A percentile compares a stretch with the other conserved stretches of the same genome.
phyloP scores from a whole-genome alignment of 2,113 vertebrate genomes.

The Malurus cyaneus region DNA sequence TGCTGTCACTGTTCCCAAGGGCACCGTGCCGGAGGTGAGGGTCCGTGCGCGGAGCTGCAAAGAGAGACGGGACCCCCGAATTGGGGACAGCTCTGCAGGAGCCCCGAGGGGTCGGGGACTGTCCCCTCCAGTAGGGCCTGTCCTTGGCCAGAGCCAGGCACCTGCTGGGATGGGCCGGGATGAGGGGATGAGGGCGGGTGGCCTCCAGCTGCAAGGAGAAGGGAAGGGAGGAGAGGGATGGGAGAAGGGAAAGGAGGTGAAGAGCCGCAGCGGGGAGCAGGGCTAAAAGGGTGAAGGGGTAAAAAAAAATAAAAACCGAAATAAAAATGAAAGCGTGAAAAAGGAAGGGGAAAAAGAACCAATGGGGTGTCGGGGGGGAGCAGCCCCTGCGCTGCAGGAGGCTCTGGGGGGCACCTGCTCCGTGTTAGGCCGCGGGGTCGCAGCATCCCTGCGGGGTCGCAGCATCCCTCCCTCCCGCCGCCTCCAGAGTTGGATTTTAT shows the following conservation, averaged over 20 bases:
- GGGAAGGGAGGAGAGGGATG: not conserved
- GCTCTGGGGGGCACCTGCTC: not conserved
- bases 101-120: not conserved
- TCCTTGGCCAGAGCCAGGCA: not conserved
- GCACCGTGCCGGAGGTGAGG: not conserved
- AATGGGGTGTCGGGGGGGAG: not conserved
- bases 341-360: not conserved
- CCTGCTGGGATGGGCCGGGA: not conserved
- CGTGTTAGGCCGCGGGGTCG: conserved; percentile 3
- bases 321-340: not conserved
- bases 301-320: not conserved
- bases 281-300: not conserved
- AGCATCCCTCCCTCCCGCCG: not conserved
- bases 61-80: not conserved
- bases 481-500: not conserved
- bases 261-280: not conserved
- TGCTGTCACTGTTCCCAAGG: not conserved
- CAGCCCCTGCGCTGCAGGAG: not conserved
- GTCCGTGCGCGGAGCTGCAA: not conserved
- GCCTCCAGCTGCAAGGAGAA: conserved; percentile 33
- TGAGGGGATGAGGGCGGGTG: not conserved
- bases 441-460: not conserved
- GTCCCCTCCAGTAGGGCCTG: not conserved
- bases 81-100: not conserved
- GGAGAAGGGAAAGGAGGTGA: not conserved